Evolutionary conservation across 2,888 invertebrate species (phyloP).

Genomic region (Patella pellucida): DNA sequence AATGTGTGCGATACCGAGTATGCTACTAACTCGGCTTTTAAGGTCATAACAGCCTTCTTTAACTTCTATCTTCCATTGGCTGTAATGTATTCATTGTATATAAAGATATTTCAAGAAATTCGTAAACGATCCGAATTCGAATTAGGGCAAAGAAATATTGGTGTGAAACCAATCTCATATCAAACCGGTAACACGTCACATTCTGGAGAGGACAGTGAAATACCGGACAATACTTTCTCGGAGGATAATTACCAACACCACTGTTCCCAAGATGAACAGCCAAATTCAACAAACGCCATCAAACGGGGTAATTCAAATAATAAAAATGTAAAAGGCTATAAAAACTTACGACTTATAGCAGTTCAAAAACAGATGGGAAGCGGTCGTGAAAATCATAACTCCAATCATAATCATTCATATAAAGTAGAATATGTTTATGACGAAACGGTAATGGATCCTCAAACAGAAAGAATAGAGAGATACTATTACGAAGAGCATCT

Average conservation of each 20-base stretch:
- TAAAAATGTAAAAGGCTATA: slow-evolving; percentile 16
- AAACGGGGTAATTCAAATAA: not conserved
- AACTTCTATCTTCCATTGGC: slow-evolving; percentile 74
- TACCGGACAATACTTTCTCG: slow-evolving; percentile 31
- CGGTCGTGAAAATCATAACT: not conserved
- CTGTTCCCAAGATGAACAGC: slow-evolving; percentile 22
- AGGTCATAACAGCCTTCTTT: slow-evolving; percentile 73
- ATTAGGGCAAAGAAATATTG: slow-evolving; percentile 62
- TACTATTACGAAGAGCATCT: slow-evolving; percentile 60
- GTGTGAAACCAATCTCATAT: slow-evolving; percentile 32
- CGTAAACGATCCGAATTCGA: slow-evolving; percentile 71
- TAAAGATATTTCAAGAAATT: slow-evolving; percentile 73
- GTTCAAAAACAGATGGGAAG: slow-evolving; percentile 30
- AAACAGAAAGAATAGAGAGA: slow-evolving; percentile 63
- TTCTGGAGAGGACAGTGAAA: slow-evolving; percentile 39
- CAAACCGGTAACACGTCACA: slow-evolving; percentile 26
- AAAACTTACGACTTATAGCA: slow-evolving; percentile 31
- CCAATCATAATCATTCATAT: slow-evolving; percentile 24
- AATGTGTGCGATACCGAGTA: slow-evolving; percentile 74
- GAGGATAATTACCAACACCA: slow-evolving; percentile 29
- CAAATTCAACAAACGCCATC: not conserved
- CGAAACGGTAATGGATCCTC: slow-evolving; percentile 63
- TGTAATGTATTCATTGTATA: slow-evolving; percentile 73
- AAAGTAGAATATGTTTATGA: slow-evolving; percentile 67
- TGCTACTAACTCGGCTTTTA: slow-evolving; percentile 72